Evolutionary conservation across 2,113 vertebrate species (phyloP), one percentile per base, ranked within the genome.

Genomic region (Solea senegalensis): DNA sequence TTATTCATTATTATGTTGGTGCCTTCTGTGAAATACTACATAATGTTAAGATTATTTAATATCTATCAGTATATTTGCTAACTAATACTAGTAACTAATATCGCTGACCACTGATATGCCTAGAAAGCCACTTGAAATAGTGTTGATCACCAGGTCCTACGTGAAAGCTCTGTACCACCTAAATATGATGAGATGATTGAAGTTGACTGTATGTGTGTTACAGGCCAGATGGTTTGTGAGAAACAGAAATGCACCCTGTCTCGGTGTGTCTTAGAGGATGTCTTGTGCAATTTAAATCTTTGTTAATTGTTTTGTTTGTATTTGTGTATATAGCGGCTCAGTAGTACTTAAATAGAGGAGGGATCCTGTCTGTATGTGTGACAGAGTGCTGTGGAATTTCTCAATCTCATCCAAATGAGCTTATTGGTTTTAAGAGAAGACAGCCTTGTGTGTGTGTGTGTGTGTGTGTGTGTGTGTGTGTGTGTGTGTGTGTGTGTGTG

Each of bases 351-450:
- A 69, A 69, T 63, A 55, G 40, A 86, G 83, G 81, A 82, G 85
- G 64, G 72, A 65, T 43, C 74, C 49, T 57, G 74, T 83, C 1
- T 86, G 50, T 55, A n/a, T 69, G 64, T 69, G 74, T 77, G 79
- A 78, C 74, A 56, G 57, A 64, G 45, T 46, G 28, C 55, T 88
- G 78, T 75, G 83, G 80, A 87, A 88, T 86, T 85, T 88, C 78
- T 71, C 83, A 76, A 64, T 88, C 74, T 65, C 53, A 80, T 75
- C 48, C 59, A 80, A 86, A 82, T 60, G 57, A 74, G 72, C 72
- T 76, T 83, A 71, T 68, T 78, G 72, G 78, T 76, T 84, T 79
- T 63, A 87, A 79, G 71, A 61, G 52, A 69, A 69, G 66, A 55
- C 60, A 72, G 46, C 52, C 28, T 2, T 12, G 14, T 28, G 51